Evolutionary conservation across 2,113 vertebrate species (phyloP).

Genomic region (Spheniscus mendiculus): DNA sequence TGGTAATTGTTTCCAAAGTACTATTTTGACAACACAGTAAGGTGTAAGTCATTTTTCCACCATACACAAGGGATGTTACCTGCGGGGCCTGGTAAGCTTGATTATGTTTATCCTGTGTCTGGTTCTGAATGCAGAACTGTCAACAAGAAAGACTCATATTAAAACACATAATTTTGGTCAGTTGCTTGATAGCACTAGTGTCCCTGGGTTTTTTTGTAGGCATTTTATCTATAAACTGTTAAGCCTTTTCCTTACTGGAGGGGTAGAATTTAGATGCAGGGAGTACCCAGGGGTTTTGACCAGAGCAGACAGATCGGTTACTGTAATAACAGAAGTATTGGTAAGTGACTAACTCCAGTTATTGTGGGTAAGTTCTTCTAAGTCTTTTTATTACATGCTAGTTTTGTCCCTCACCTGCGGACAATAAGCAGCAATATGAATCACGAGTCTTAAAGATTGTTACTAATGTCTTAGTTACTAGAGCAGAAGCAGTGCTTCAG

Average conservation of each 20-base stretch:
- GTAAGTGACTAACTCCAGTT: not conserved
- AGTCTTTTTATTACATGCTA: not conserved
- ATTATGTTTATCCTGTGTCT: conserved; percentile 69
- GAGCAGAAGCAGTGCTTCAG: not conserved
- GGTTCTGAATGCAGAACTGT: conserved; percentile 22
- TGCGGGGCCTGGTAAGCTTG: conserved; percentile 57
- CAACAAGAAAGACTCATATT: not conserved
- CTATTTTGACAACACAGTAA: conserved; percentile 77
- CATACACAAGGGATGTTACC: conserved; percentile 74
- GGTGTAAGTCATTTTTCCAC: conserved; percentile 75
- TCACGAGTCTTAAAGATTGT: not conserved
- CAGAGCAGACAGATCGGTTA: not conserved
- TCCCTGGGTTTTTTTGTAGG: not conserved
- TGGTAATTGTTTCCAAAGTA: conserved; percentile 82
- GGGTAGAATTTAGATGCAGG: not conserved
- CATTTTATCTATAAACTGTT: not conserved
- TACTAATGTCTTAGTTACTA: not conserved
- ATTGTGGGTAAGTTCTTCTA: not conserved
- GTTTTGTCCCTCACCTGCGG: not conserved
- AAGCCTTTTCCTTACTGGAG: not conserved
- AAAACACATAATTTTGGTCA: not conserved
- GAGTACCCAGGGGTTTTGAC: not conserved
- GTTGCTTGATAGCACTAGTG: not conserved
- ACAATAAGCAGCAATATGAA: not conserved
- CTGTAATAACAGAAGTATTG: not conserved